Base-by-base conservation (phyloP, 1,140 invertebrate species). In the Meloidogyne hapla region DNA sequence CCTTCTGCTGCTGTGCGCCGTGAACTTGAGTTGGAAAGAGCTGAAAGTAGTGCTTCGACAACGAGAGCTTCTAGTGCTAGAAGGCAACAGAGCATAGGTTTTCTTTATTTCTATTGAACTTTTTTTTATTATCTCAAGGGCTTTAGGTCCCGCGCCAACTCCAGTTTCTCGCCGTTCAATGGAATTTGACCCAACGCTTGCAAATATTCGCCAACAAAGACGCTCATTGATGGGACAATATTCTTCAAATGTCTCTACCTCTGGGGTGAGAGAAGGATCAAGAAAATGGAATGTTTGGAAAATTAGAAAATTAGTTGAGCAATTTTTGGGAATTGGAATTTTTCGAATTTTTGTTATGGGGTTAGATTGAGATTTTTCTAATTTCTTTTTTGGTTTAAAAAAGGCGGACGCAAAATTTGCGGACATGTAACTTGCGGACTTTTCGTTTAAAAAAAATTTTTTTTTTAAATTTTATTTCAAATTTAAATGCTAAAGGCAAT, bases 231-330 rank as follows among this genome's bases (percentile, higher is more conserved):
- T 56, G 18, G n/a, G 48, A 4, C 48, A 56, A 18, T 15, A n/a
- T 6, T 6, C 48, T n/a, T n/a, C 48, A 56, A 56, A 56, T 56
- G n/a, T 56, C 48, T 56, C 48, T n/a, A 56, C 48, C 18, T n/a
- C 48, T 56, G 48, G 48, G 48, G 48, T 56, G 48, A 56, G 48
- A n/a, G 48, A 56, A 56, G 48, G 48, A 56, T n/a, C 18, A 56
- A 56, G 48, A 21, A 56, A n/a, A n/a, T 56, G 48, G 48, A 56
- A 56, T 56, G 48, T 56, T 56, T 56, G 48, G 48, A 56, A 56
- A 56, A 56, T 56, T 56, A 56, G 48, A 56, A 56, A 56, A 56
- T 56, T 56, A 56, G 48, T 56, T 56, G 48, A 56, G 48, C 48
- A 56, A 56, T 6, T 56, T 56, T 56, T 56, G 18, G 48, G 48